Conservation (phyloP, 2,797 vertebrate species). For the Danio kyathit region DNA sequence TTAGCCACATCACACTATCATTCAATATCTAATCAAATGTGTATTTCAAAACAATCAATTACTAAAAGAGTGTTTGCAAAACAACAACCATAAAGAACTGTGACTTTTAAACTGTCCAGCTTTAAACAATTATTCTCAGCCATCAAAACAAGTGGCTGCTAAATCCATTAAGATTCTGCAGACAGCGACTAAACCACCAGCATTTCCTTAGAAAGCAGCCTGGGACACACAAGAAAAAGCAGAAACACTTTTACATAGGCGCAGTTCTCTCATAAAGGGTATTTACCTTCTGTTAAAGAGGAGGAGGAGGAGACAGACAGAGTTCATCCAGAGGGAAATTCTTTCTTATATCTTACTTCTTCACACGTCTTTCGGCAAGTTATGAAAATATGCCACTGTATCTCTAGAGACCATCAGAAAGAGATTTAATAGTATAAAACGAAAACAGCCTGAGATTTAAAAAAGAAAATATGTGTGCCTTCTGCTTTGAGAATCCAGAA, state of each 20-base stretch:
- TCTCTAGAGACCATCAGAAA: slow-evolving; percentile 15
- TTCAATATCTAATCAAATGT: not conserved
- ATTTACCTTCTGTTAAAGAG: slow-evolving; percentile 25
- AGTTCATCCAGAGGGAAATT: slow-evolving; percentile 29
- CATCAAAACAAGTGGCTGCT: slow-evolving; percentile 26
- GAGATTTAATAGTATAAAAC: slow-evolving; percentile 1
- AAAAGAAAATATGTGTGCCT: not conserved
- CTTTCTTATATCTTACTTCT: not conserved
- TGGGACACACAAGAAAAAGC: not conserved
- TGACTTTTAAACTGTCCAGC: not conserved
- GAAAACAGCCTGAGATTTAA: not conserved
- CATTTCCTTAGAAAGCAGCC: slow-evolving; percentile 18
- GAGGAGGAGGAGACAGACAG: not conserved
- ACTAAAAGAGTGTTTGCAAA: not conserved
- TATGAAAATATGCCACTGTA: not conserved
- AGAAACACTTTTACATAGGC: not conserved
- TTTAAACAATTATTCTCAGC: slow-evolving; percentile 17
- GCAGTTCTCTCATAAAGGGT: slow-evolving; percentile 22
- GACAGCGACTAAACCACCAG: slow-evolving; percentile 22
- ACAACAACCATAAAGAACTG: slow-evolving; percentile 10
- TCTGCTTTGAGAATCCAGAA: not conserved
- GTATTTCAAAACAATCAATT: not conserved
- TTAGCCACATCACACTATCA: not conserved
- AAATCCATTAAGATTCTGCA: slow-evolving; percentile 9
- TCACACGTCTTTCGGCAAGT: not conserved